A percentile compares a stretch with the other conserved stretches of the same genome.
Conservation (phyloP, 2,797 vertebrate species). For the Ptychobarbus kaznakovi region DNA sequence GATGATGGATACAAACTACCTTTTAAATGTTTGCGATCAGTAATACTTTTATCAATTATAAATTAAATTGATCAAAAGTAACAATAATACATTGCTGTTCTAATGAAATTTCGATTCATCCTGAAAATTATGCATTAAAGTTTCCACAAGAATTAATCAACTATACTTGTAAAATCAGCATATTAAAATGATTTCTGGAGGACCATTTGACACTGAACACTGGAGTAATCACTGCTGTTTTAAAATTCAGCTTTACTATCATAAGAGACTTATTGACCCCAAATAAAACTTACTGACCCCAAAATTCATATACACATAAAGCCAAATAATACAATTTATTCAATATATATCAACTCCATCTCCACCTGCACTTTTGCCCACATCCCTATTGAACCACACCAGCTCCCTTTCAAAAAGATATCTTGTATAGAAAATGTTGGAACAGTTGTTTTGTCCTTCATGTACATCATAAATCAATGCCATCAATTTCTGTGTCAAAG, state of each 20-base stretch:
- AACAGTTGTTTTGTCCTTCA: slow-evolving; percentile 11
- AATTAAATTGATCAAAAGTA: not conserved
- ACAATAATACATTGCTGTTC: not conserved
- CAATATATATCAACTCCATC: not conserved
- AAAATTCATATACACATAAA: not conserved
- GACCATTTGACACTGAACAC: not conserved
- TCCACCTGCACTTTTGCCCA: not conserved
- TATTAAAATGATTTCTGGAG: not conserved
- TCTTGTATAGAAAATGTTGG: not conserved
- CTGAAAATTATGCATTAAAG: too few species aligned
- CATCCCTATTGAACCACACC: not conserved
- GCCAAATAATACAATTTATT: not conserved
- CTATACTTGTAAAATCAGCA: not conserved
- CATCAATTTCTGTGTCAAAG: slow-evolving; percentile 44
- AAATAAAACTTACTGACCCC: not conserved
- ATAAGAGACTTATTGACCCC: not conserved
- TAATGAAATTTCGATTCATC: too few species aligned
- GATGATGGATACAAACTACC: not conserved
- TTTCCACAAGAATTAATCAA: not conserved
- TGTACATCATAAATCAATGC: slow-evolving; percentile 41
- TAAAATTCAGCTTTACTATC: not conserved
- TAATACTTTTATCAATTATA: not conserved
- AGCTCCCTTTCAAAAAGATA: not conserved
- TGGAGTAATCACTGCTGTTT: not conserved
- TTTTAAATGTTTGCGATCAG: not conserved